Evolutionary conservation across 1,140 invertebrate genomes (phyloP).

Genomic region (Zaprionus tsacasi): DNA sequence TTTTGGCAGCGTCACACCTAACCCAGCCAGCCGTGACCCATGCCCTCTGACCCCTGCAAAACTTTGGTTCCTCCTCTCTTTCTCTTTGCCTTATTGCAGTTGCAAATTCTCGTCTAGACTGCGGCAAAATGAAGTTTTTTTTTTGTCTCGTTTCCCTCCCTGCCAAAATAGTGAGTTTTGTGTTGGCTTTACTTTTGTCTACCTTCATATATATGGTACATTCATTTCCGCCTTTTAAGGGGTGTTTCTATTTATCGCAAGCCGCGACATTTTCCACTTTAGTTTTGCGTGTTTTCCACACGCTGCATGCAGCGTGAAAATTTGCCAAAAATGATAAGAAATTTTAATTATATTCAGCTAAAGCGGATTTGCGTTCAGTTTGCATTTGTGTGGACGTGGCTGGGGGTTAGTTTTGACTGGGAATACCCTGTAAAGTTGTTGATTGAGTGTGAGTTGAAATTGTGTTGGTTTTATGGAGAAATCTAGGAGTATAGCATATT

Average conservation of each 20-base stretch:
- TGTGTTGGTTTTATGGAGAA: neutral
- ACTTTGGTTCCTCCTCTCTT: neutral
- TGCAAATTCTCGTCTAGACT: conserved; percentile 74
- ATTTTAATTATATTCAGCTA: conserved; percentile 72
- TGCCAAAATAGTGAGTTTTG: conserved; percentile 72
- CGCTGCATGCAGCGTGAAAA: conserved; percentile 57
- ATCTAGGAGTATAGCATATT: neutral
- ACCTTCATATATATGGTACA: conserved; percentile 64
- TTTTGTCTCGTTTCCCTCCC: conserved; percentile 16
- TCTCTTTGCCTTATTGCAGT: conserved; percentile 53
- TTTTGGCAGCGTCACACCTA: conserved; percentile 67
- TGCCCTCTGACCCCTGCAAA: neutral
- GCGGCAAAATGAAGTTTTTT: conserved; percentile 74
- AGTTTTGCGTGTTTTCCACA: conserved; percentile 42
- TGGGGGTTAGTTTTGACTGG: neutral
- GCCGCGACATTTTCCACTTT: conserved; percentile 80
- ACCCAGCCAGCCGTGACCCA: conserved; percentile 2
- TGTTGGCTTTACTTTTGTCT: conserved; percentile 32
- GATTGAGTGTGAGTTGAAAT: neutral
- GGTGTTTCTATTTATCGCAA: conserved; percentile 70
- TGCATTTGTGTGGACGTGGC: conserved; percentile 31
- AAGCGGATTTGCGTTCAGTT: conserved; percentile 64
- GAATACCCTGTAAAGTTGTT: conserved; percentile 12
- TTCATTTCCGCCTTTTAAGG: conserved; percentile 45
- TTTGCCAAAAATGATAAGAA: conserved; percentile 72